Base-by-base conservation (phyloP, 2,888 invertebrate genomes). In the Phortica magna region DNA sequence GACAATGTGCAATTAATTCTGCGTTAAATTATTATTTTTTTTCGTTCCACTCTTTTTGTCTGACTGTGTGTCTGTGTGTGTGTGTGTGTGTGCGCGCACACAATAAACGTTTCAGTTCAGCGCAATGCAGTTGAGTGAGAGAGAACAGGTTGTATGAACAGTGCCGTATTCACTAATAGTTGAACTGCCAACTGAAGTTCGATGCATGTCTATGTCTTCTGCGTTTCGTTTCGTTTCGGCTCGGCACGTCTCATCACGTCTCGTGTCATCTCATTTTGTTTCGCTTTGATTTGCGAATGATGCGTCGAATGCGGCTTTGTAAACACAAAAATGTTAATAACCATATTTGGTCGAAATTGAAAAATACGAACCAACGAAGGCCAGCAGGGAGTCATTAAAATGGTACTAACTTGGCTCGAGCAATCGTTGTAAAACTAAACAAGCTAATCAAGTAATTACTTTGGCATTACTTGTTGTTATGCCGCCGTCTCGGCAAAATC, bases 311-410 rank as follows among this genome's bases (percentile, higher is more conserved):
- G 48, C 48, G 48, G 10, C 14, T 48, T 48, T 48, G 48, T 48
- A 48, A 48, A 76, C 81, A 78, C 75, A 79, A 82, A 79, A 79
- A 83, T 83, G 83, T 78, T 84, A 80, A 77, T 81, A 67, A 77
- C 83, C 85, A 83, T 79, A 76, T 84, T 84, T 80, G 85, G 83
- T 73, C 76, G 9, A 48, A 48, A 48, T 48, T 14, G 14, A 9
- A 48, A 14, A 12, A 12, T 9, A 48, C 48, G 48, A 48, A 48
- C 48, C 48, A 48, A 2, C 14, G 48, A 12, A 12, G 48, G 48
- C 14, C 48, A 48, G 48, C 14, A 48, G 48, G 48, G 48, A 48
- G 48, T 14, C 48, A 48, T 48, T 12, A 48, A 48, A 48, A 14
- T 48, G 48, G 48, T 12, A 48, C 48, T 9, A 48, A 12, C 14